Evolutionary conservation across 2,113 vertebrate genomes (phyloP), one percentile per base, ranked within the genome.

Genomic region (Hippocampus mohnikei): DNA sequence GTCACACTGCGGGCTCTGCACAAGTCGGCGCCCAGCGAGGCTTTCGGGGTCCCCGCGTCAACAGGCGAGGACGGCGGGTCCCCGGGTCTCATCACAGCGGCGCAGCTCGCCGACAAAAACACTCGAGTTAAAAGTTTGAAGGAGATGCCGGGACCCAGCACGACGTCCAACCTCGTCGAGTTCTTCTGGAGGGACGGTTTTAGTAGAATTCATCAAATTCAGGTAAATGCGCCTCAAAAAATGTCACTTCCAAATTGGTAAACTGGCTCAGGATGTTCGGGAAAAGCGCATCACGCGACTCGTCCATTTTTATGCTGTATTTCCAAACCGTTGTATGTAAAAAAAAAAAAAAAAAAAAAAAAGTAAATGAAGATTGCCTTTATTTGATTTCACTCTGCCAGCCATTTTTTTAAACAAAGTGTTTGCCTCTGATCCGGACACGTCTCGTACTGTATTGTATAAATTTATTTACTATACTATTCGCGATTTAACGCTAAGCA

Each of bases 141-240:
- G 2, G 94, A 96, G 83, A 96, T 97, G 95, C 95, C 95, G 0
- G 95, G 96, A 77, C 96, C 96, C 62, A 91, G 89, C 76, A 91
- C 92, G 2, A 11, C 95, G 6, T 84, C 89, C 73, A 96, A 96
- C 70, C 78, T 98, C 70, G 58, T 94, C 13, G 95, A 98, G 85
- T 94, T 97, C 83, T 96, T 98, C 83, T 95, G 92, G 85, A 93
- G 88, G 78, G 95, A 96, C 75, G 95, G 95, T 1, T 97, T 96
- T 75, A 87, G 91, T 69, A 93, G 95, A 82, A 94, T 97, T 55
- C 95, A 97, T n/a, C 93, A 98, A 75, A 95, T 96, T 58, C 96
- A 98, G 94, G 96, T 96, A 89, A 78, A 44, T 3, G 0, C 29
- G 1, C 33, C 11, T 48, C 0, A 37, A 66, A 8, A 27, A 27